phyloP scores from a whole-genome alignment of 2,113 vertebrate genomes.

The Micromys minutus region DNA sequence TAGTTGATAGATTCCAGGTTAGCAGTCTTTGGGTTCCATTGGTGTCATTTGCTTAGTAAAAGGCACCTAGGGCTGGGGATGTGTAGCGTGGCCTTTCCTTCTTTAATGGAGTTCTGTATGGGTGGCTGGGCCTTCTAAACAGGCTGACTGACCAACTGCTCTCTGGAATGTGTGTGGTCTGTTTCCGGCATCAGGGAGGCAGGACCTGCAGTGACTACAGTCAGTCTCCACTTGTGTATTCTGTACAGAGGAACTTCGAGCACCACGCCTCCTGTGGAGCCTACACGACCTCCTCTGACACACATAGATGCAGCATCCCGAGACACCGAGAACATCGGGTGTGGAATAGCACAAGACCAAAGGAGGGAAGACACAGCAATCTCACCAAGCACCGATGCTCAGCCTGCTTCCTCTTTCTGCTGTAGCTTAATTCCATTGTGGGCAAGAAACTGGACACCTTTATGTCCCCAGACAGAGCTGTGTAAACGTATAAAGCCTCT shows the following conservation, averaged over 20 bases:
- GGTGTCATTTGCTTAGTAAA: background rate
- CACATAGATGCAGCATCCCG: background rate
- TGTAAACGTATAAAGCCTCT: slow-evolving; percentile 54
- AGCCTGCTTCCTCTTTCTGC: background rate
- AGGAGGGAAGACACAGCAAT: background rate
- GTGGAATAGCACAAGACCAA: background rate
- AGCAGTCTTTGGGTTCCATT: background rate
- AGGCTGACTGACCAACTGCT: background rate
- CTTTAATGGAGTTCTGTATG: rapidly evolving
- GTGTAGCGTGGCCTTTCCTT: background rate
- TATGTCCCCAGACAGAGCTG: slow-evolving; percentile 16
- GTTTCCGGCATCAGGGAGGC: background rate
- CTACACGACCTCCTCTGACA: background rate
- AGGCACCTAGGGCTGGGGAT: background rate
- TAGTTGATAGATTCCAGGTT: background rate
- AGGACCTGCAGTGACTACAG: too few species aligned
- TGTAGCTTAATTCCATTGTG: slow-evolving; percentile 13
- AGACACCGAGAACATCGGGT: background rate
- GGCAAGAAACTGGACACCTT: background rate
- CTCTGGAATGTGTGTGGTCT: background rate
- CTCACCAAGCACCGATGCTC: background rate
- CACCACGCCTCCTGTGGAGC: background rate
- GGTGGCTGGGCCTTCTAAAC: background rate
- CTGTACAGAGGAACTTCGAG: rapidly evolving
- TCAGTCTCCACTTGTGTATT: background rate